Evolutionary conservation across 2,113 vertebrate genomes (phyloP), one percentile per base, ranked within the genome.

Genomic region (Tragelaphus buxtoni): DNA sequence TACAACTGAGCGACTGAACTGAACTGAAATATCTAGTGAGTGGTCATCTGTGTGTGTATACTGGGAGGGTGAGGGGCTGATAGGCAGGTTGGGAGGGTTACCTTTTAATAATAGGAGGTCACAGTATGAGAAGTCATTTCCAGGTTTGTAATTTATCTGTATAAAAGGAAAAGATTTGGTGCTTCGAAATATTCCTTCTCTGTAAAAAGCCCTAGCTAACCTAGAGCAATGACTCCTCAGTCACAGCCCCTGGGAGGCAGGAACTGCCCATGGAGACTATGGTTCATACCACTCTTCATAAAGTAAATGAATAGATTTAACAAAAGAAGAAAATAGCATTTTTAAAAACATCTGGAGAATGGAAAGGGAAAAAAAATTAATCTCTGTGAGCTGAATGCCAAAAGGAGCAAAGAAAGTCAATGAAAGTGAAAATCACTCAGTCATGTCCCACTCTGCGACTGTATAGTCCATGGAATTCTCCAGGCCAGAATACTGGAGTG

Each of bases 311-410:
- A 85, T 65, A 96, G 9, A 45, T 83, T 80, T 22, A 51, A 56
- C 9, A 79, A 45, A 80, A 95, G 56, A 84, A 72, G 56, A 32
- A 92, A 65, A 81, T 45, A 82, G 79, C 47, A 85, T 80, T 91
- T 76, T 28, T 42, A 0, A 32, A 91, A 74, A 79, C 58, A 89
- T 74, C 53, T 51, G 35, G 22, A 83, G 42, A 88, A 90, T 56
- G 9, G 32, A 85, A 87, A 92, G 95, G 28, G n/a, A 82, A 95
- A 61, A 56, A 56, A 90, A 61, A 47, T 28, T 4, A 93, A 79
- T 49, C 16, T 56, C 16, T 93, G 10, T 42, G 45, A 94, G 61
- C 6, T 45, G 35, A 95, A 74, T 63, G 28, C 28, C 72, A 51
- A 86, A 72, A 65, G 35, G 5, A 90, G 7, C 20, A 47, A 22